A percentile compares a stretch with the other conserved stretches of the same genome.
Conservation (phyloP, 2,113 vertebrate genomes). For the Tretioscincus oriximinensis region DNA sequence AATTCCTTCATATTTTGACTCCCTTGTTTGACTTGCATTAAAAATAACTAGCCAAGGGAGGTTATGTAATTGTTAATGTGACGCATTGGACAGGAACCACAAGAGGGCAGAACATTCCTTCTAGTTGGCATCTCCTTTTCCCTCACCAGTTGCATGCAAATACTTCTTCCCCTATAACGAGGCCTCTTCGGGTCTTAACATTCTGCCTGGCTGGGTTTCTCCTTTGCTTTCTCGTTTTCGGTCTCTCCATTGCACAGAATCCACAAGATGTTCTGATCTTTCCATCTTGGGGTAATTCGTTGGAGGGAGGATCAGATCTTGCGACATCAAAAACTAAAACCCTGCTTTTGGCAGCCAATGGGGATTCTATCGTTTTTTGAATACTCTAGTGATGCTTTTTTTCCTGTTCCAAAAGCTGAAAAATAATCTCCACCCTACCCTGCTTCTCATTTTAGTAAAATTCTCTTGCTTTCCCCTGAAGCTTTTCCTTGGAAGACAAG, state of each 20-base stretch:
- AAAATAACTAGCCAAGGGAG: neutral
- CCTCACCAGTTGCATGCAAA: neutral
- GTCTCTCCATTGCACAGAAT: neutral
- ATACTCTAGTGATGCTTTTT: neutral
- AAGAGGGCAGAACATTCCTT: conserved; percentile 54
- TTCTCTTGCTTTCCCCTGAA: neutral
- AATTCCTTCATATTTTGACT: neutral
- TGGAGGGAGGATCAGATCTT: conserved; percentile 44
- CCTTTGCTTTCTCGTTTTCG: too few relatives aligned
- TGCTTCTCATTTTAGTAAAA: neutral
- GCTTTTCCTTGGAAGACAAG: neutral
- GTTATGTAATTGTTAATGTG: neutral
- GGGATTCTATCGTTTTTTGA: neutral
- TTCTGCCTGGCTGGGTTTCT: conserved; percentile 39
- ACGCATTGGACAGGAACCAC: neutral
- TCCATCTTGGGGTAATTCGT: conserved; percentile 29
- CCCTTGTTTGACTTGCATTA: neutral
- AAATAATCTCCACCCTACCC: neutral
- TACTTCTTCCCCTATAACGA: conserved; percentile 14
- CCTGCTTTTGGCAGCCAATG: conserved; percentile 21
- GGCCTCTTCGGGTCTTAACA: conserved; percentile 46
- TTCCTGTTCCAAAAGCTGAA: neutral
- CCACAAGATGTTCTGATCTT: conserved; percentile 16
- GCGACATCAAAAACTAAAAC: neutral
- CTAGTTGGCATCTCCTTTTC: neutral